Evolutionary conservation across 2,888 invertebrate species (phyloP), one percentile per base, ranked within the genome.

Genomic region (Drosophila ustulata): DNA sequence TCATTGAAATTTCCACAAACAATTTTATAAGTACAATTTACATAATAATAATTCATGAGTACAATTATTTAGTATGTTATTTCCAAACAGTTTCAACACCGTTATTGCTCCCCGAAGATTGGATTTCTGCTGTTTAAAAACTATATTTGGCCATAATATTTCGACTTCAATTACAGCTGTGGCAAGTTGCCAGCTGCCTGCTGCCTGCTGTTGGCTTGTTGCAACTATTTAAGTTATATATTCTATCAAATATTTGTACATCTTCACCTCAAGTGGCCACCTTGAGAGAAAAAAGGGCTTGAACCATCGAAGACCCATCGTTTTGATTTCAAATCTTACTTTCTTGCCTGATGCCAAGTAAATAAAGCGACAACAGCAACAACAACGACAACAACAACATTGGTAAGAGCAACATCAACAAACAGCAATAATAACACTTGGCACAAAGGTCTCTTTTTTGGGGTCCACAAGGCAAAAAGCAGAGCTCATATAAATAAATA

Each of bases 401-500:
- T 26, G 34, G 30, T 26, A 66, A 63, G 53, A 62, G 55, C 62
- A 72, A 56, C 57, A 53, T 43, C 41, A 52, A 51, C 59, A 66
- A 66, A 61, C 51, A 65, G 47, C 72, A 76, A 73, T 68, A 76
- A 72, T 75, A 78, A 75, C 72, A 78, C 75, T 72, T 65, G 75
- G 72, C 72, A 72, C 75, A 72, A 72, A 78, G 79, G 79, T 77
- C 80, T 62, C n/a, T 37, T 37, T n/a, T 37, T 66, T 66, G 64
- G 82, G 75, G 78, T 78, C 69, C 78, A 71, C 59, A 61, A 61
- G 68, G 79, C 55, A 18, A 39, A 32, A 77, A 70, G 62, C 81
- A 81, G 77, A 71, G 70, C 82, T 78, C 75, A 84, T 87, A 85
- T 82, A 85, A 88, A 75, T 83, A 85, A 78, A 82, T 85, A 78